These are phyloP conservation scores for Seriola dumerili DNA, from an alignment of 2,113 vertebrate species.

Conservation along the genomic window DNA sequence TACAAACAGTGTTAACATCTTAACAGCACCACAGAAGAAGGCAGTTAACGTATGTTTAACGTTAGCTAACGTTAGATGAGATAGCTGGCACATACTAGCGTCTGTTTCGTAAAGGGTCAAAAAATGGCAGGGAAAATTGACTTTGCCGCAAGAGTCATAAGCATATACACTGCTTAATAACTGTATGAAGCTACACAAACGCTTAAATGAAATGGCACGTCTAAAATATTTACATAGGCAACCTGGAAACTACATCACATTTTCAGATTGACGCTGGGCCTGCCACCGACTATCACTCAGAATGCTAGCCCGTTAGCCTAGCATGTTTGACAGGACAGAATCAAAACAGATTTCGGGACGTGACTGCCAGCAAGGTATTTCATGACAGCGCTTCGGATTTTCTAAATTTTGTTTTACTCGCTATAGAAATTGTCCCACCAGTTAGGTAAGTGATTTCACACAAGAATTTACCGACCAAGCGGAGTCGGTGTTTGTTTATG, in stretches of 20 bases:
- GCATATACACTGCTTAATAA: background rate
- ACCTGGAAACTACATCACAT: slow-evolving; percentile 4
- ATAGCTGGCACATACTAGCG: slow-evolving; percentile 38
- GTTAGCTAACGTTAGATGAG: slow-evolving; percentile 28
- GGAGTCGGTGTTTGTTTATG: slow-evolving; percentile 83
- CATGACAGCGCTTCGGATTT: slow-evolving; percentile 40
- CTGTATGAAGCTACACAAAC: rapidly evolving
- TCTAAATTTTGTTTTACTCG: background rate
- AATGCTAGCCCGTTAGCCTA: slow-evolving; percentile 64
- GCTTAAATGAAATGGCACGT: background rate
- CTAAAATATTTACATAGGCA: background rate
- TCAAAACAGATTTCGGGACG: slow-evolving; percentile 59
- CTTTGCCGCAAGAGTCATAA: background rate
- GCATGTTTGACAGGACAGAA: slow-evolving; percentile 73
- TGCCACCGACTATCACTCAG: slow-evolving; percentile 53
- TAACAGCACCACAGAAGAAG: background rate
- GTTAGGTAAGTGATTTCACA: background rate
- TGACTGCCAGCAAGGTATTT: slow-evolving; percentile 3
- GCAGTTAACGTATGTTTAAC: background rate
- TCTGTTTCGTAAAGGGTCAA: slow-evolving; percentile 30
- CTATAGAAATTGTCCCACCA: background rate
- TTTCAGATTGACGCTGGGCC: slow-evolving; percentile 59
- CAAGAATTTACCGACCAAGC: slow-evolving; percentile 10
- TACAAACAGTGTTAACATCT: no score
- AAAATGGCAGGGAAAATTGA: slow-evolving; percentile 27